Evolutionary conservation across 2,797 vertebrate genomes (phyloP).

Genomic region (Karalla daura): DNA sequence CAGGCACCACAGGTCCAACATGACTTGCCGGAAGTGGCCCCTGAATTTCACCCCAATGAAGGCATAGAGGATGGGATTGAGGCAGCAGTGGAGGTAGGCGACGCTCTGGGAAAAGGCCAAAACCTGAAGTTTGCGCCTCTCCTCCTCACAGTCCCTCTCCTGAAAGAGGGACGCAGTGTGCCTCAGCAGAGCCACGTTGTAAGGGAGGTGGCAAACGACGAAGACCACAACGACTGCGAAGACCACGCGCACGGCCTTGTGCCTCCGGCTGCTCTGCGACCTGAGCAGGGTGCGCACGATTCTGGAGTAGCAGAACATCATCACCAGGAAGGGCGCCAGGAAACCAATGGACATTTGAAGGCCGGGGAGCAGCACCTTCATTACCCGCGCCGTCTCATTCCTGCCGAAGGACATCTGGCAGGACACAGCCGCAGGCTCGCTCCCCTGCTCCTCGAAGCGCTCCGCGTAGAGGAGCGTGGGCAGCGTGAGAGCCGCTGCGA

Average conservation of each 20-base stretch:
- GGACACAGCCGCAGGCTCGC: background rate
- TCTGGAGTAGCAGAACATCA: conserved; percentile 88
- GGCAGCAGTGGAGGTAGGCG: conserved; percentile 93
- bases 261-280: conserved; percentile 86
- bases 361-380: conserved; percentile 87
- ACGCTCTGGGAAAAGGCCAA: conserved; percentile 79
- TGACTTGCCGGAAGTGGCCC: conserved; percentile 87
- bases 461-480: conserved; percentile 85
- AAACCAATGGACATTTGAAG: conserved; percentile 89
- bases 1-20: conserved; percentile 85
- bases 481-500: conserved; percentile 82
- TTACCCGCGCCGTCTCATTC: conserved; percentile 50
- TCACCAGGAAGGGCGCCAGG: conserved; percentile 87
- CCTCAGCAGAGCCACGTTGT: conserved; percentile 85
- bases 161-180: conserved; percentile 78
- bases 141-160: conserved; percentile 67
- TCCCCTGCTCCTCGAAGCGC: conserved; percentile 35
- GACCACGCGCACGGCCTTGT: conserved; percentile 90
- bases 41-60: conserved; percentile 94
- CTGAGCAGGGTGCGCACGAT: conserved; percentile 84
- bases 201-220: conserved; percentile 90
- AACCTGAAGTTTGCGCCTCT: conserved; percentile 61
- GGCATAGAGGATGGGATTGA: conserved; percentile 94
- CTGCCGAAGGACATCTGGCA: conserved; percentile 81
- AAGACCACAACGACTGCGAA: conserved; percentile 88